Evolutionary conservation across 1,140 invertebrate species (phyloP).

Genomic region (honey bee (Apis mellifera)): Amel_HAv3.1 CM009931.2:11166501-11167000

Average conservation of each 20-base stretch:
- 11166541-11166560: conserved; percentile 35
- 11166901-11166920: background rate
- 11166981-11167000: background rate
- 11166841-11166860: too few species aligned
- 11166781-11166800: background rate
- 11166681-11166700: conserved; percentile 25
- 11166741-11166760: background rate
- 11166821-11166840: background rate
- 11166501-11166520: conserved; percentile 35
- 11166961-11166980: conserved; percentile 30
- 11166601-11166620: conserved; percentile 51
- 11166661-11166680: conserved; percentile 16
- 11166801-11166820: background rate
- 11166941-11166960: conserved; percentile 31
- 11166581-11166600: conserved; percentile 44
- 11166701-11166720: background rate
- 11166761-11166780: background rate
- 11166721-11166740: background rate
- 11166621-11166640: conserved; percentile 53
- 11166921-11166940: background rate
- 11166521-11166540: conserved; percentile 53
- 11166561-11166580: conserved; percentile 47
- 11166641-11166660: conserved; percentile 50
- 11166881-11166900: background rate
- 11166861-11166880: background rate